A percentile compares a stretch with the other conserved stretches of the same genome.
Conservation (phyloP, 2,797 vertebrate species). For the Natrix natrix region DNA sequence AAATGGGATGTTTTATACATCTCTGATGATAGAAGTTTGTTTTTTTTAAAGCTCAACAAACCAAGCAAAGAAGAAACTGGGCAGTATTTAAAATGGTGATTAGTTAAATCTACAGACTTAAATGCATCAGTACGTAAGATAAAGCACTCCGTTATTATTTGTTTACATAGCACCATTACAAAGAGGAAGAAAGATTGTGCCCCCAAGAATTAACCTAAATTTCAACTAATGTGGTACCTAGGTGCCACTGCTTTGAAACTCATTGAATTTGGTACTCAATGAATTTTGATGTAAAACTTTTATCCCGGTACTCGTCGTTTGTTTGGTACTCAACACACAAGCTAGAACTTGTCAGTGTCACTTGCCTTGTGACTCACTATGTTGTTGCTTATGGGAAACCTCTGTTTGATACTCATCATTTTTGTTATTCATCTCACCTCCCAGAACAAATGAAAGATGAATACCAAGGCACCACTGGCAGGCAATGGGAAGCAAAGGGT, state of each 20-base stretch:
- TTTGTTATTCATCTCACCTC: not conserved
- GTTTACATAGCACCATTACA: not conserved
- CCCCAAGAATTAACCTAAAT: not conserved
- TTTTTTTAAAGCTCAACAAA: not conserved
- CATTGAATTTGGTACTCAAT: not conserved
- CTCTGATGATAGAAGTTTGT: not conserved
- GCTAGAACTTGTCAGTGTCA: not conserved
- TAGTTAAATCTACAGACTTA: not conserved
- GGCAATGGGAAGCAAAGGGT: not conserved
- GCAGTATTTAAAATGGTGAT: not conserved
- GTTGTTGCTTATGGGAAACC: not conserved
- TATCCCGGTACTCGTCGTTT: no score
- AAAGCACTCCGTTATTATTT: not conserved
- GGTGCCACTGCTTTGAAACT: not conserved
- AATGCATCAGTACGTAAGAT: not conserved
- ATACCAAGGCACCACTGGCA: not conserved
- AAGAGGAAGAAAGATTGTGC: not conserved
- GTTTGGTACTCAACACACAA: not conserved
- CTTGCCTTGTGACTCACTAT: not conserved
- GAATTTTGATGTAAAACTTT: accelerated
- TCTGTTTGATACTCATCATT: not conserved
- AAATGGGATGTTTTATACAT: not conserved
- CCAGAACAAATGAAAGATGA: not conserved
- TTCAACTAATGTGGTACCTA: not conserved
- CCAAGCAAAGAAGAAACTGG: not conserved